Base-by-base conservation (phyloP, 2,888 invertebrate genomes). In the Calliphora vomitoria region DNA sequence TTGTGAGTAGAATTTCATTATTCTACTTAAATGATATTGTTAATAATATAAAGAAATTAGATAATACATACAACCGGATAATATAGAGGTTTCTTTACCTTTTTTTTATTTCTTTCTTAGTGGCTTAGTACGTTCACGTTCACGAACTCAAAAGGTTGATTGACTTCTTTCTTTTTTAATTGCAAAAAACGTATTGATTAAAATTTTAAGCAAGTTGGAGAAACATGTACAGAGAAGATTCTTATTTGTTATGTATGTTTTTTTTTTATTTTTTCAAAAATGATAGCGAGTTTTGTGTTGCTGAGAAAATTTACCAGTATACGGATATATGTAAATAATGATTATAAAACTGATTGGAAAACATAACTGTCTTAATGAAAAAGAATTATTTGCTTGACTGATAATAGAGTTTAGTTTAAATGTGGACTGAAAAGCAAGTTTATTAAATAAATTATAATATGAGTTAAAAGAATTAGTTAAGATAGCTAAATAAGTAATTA, bases 31-130 rank as follows among this genome's bases (percentile, higher is more conserved):
- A 80, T 85, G 74, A 68, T 85, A 80, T 69, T 62, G 25, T 60
- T 62, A 75, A 62, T 64, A 76, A 76, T 75, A 74, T 55, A 85
- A 80, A 80, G 85, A 80, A 80, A 80, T 85, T 85, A 80, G 85
- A 85, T 85, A 62, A 85, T 75, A 85, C 18, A 68, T 68, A 66
- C 8, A 83, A 71, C 64, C 78, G 62, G 83, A 78, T 83, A 71
- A 71, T 64, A 38, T 13, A 41, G 20, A 35, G n/a, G 20, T 35
- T 53, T 5, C 0, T 64, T 38, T 58, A n/a, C n/a, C 53, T 3
- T 0, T 64, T 38, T 58, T 6, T 55, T 55, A n/a, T 3, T 47
- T n/a, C 0, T 25, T 8, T 35, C 66, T 41, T 44, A 55, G 18
- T 0, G 8, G 55, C 69, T 4, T 13, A 60, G 4, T 60, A n/a